These are phyloP conservation scores for Apostichopus leukothele DNA, from an alignment of 53 echinoderm and acorn worm genomes.

Conservation along the genomic window DNA sequence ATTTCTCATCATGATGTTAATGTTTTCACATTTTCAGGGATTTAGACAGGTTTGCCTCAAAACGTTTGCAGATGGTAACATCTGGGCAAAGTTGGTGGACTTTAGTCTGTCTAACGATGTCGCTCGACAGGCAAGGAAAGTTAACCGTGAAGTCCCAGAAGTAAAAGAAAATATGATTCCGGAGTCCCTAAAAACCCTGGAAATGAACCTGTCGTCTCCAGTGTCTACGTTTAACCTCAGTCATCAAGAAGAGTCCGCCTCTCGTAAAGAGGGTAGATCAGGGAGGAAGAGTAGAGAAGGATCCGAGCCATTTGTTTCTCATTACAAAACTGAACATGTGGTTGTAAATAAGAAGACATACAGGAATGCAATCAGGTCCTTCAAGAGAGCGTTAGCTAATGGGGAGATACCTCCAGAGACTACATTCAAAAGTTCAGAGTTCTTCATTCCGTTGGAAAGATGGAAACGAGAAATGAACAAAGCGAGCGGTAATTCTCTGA, in stretches of 20 bases:
- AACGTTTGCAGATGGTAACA: constrained; percentile 69
- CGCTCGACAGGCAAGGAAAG: not conserved
- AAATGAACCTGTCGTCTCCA: constrained; percentile 55
- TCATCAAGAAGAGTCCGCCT: constrained; percentile 7
- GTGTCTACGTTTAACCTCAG: constrained; percentile 48
- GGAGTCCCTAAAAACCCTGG: constrained; percentile 46
- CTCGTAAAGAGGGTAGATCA: not conserved
- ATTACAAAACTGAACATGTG: constrained; percentile 34
- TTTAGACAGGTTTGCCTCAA: constrained; percentile 73
- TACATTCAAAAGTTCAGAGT: constrained; percentile 23
- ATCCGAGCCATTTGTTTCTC: not conserved
- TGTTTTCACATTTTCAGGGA: constrained; percentile 54
- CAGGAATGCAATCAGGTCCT: constrained; percentile 32
- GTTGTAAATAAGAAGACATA: constrained; percentile 46
- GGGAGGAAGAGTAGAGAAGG: not conserved
- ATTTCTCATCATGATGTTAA: not conserved
- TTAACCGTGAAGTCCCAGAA: not conserved
- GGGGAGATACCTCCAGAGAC: not conserved
- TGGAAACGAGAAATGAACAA: constrained; percentile 23
- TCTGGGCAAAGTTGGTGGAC: constrained; percentile 90
- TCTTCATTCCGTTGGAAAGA: constrained; percentile 23
- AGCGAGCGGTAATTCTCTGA: not conserved
- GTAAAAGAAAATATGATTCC: constrained; percentile 21
- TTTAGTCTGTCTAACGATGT: constrained; percentile 57
- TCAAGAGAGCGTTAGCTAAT: constrained; percentile 22